Evolutionary conservation across 1,140 invertebrate genomes (phyloP).

Genomic region (Oreohelix idahoensis): DNA sequence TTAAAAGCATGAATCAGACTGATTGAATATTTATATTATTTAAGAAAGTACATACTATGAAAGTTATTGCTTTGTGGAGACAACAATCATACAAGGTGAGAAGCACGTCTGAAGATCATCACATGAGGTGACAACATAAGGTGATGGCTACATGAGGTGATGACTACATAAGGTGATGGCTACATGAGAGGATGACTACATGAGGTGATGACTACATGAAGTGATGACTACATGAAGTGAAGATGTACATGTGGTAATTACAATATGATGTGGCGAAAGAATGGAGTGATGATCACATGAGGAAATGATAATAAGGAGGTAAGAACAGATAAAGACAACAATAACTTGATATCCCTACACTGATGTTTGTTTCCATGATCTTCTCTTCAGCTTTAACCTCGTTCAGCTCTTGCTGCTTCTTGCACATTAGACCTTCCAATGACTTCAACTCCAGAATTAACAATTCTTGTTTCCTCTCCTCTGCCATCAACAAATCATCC

Average conservation of each 20-base stretch:
- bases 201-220: neutral
- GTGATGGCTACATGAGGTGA: no score
- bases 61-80: no score
- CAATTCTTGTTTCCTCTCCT: constrained; percentile 64
- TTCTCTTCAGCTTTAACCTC: constrained; percentile 60
- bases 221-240: neutral
- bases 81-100: no score
- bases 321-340: neutral
- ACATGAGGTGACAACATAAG: no score
- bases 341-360: constrained; percentile 49
- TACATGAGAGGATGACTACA: no score
- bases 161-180: no score
- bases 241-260: no score
- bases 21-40: no score
- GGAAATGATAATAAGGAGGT: neutral
- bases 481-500: constrained; percentile 69
- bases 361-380: constrained; percentile 69
- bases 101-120: no score
- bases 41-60: no score
- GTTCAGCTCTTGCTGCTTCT: constrained; percentile 68
- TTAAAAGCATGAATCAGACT: no score
- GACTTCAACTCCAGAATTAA: constrained; percentile 68
- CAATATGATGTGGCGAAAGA: neutral
- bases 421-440: constrained; percentile 67
- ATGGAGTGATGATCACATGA: no score